phyloP scores from a whole-genome alignment of 2,888 invertebrate species.

The Drosophila dives region DNA sequence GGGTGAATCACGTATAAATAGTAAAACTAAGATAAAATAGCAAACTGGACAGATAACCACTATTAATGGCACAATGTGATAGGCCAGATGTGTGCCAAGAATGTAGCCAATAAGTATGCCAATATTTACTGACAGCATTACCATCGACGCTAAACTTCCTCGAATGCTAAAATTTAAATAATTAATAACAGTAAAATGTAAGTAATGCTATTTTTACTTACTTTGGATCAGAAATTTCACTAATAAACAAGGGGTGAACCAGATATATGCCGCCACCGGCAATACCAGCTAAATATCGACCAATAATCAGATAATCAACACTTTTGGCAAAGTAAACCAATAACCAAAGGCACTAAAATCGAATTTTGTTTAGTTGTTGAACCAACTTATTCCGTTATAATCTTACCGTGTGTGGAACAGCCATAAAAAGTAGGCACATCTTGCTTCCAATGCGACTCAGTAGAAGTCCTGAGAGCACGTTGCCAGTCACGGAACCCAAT shows the following conservation, averaged over 20 bases:
- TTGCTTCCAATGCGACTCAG: slow-evolving; percentile 75
- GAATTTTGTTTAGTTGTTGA: background rate
- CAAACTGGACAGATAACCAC: slow-evolving; percentile 69
- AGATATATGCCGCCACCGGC: slow-evolving; percentile 76
- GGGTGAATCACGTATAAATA: slow-evolving; percentile 81
- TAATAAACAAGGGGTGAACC: slow-evolving; percentile 75
- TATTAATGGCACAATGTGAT: slow-evolving; percentile 72
- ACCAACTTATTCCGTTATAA: background rate
- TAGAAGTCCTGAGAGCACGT: slow-evolving; percentile 67
- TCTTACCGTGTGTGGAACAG: slow-evolving; percentile 80
- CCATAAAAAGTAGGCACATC: slow-evolving; percentile 70
- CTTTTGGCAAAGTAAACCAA: slow-evolving; percentile 64
- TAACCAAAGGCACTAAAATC: slow-evolving; percentile 72
- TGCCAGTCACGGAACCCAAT: slow-evolving; percentile 79
- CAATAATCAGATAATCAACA: slow-evolving; percentile 61
- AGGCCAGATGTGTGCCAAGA: slow-evolving; percentile 75
- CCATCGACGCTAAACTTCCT: slow-evolving; percentile 80
- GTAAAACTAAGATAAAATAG: slow-evolving; percentile 62
- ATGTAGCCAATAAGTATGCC: slow-evolving; percentile 81
- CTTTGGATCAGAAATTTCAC: slow-evolving; percentile 72
- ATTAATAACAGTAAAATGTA: background rate
- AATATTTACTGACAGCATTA: slow-evolving; percentile 77
- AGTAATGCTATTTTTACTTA: slow-evolving; percentile 46
- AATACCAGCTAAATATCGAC: slow-evolving; percentile 71
- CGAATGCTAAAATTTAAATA: slow-evolving; percentile 72